Base-by-base conservation (phyloP, 2,797 vertebrate genomes). In the Artibeus jamaicensis region DNA sequence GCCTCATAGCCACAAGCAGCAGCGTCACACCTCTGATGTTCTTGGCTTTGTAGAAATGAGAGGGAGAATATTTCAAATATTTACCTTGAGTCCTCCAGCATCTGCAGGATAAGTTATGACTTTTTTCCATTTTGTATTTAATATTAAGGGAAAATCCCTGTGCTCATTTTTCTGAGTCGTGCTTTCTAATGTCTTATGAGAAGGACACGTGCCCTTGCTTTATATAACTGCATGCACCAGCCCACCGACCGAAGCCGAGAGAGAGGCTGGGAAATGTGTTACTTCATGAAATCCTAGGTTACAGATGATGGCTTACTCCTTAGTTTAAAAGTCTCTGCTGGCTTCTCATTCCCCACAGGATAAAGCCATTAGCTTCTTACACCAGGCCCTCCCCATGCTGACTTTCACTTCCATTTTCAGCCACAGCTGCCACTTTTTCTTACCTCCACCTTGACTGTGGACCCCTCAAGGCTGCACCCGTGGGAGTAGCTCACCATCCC, bases 71-170 rank as follows among this genome's bases (percentile, higher is more conserved):
- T 59, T 93, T 94, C 87, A 83, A 96, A 90, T 95, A 93, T 95
- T 97, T 96, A 86, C 92, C 76, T 89, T 96, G 77, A 94, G 89
- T 46, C 67, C 42, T 94, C 85, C 22, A 34, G 89, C 3, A 0
- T 82, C 89, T 93, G 87, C 44, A 86, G 70, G 62, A 84, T 85
- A 90, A 92, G 48, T 86, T 86, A 93, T 90, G 85, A 48, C 62
- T 74, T 87, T 93, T 76, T 97, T 90, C 95, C 82, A 88, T 73
- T 85, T 82, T 93, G 81, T 34, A 77, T 92, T 94, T 84, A 94
- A 79, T 78, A 62, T 82, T 57, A 83, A 94, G 67, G 55, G 68
- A 39, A 90, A 96, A 92, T 3, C 16, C n/a, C 22, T 86, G 32
- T 68, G 86, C 32, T 97, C 37, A 2, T 86, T 89, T 79, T 83